Evolutionary conservation across 2,113 vertebrate species (phyloP), one percentile per base, ranked within the genome.

Genomic region (Montifringilla adamsi): DNA sequence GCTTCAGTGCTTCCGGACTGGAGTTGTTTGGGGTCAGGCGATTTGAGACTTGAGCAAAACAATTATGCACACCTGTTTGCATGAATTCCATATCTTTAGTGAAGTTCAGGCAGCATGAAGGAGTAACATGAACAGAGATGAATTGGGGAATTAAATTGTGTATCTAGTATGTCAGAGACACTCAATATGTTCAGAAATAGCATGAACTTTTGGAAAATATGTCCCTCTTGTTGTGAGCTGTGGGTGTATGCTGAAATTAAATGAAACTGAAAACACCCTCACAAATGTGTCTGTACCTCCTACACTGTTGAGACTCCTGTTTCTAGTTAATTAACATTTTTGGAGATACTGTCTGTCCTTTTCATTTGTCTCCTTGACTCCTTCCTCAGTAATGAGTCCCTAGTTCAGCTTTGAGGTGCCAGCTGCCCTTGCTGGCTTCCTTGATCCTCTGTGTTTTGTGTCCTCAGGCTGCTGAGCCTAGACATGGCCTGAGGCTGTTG

Each of bases 221-320:
- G 47, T 90, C 52, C 33, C 27, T 76, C 37, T 86, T 80, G n/a
- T 80, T 86, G 27, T 52, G 31, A 81, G 85, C 86, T 86, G 91
- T 97, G 88, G 84, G 60, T 70, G 92, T 91, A 75, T 60, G 46
- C 60, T 89, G 90, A 90, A 92, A 92, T 88, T 33, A 63, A 77
- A 84, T 72, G 47, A 92, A 76, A 84, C 86, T 75, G 90, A 93
- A 95, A 93, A 82, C 72, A 75, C 69, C 37, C 58, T 87, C 75
- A 37, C 69, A 82, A 89, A 75, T 81, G 24, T 68, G n/a, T 90
- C 79, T 95, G 66, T 52, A 49, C 74, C 58, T 95, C 91, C 93
- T 94, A 87, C 87, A 8, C 31, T 89, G 89, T 93, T 89, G 77
- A 84, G 81, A n/a, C 66, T 92, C 66, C 49, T 89, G 81, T 96